Conservation (phyloP, 2,113 vertebrate genomes). For the Gorsachius goisagi region DNA sequence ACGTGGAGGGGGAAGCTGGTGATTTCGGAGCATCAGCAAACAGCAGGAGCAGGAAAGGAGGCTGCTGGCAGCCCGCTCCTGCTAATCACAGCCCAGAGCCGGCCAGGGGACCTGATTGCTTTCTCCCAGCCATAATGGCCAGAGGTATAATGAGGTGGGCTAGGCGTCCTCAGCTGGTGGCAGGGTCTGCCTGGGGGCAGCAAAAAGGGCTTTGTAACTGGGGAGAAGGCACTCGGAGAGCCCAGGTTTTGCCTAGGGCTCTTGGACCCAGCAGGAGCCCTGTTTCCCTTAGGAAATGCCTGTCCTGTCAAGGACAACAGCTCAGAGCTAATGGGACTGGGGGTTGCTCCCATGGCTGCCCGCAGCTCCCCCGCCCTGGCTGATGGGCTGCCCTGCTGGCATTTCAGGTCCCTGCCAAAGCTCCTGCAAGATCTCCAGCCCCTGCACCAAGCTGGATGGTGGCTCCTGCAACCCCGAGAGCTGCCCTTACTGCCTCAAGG, state of each 20-base stretch:
- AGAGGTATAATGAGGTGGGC: not conserved
- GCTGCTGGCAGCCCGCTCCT: not conserved
- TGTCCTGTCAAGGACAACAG: not conserved
- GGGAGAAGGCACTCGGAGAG: not conserved
- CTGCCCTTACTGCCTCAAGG: constrained; percentile 89
- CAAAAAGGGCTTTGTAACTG: not conserved
- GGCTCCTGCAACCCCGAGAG: constrained; percentile 82
- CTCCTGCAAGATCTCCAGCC: constrained; percentile 83
- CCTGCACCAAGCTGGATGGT: constrained; percentile 84
- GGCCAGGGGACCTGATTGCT: not conserved
- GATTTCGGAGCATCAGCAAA: not conserved
- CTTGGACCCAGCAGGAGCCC: not conserved
- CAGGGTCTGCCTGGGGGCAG: not conserved
- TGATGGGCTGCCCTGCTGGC: not conserved
- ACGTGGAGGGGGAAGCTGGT: not conserved
- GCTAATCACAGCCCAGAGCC: not conserved
- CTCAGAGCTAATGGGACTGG: not conserved
- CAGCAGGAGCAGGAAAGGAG: not conserved
- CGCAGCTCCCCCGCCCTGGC: accelerated
- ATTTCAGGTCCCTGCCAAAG: constrained; percentile 79
- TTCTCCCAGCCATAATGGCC: not conserved
- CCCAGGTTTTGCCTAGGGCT: not conserved
- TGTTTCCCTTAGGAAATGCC: not conserved
- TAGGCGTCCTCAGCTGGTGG: not conserved
- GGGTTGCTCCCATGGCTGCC: accelerated